Conservation (phyloP, 1,140 invertebrate genomes). For the Drosophila hydei region DNA sequence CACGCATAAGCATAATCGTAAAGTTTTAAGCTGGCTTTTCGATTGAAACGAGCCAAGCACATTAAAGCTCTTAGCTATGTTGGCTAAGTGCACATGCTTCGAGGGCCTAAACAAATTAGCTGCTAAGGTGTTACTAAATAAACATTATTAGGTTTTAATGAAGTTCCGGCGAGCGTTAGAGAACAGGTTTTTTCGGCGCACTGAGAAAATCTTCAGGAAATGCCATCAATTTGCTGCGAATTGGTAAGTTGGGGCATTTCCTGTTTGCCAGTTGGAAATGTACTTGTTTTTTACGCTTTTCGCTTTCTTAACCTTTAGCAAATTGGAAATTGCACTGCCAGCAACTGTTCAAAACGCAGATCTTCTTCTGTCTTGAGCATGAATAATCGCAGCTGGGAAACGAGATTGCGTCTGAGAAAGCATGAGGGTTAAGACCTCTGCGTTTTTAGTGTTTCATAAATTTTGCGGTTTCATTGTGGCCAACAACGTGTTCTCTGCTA, state of each 20-base stretch:
- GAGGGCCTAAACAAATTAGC: slow-evolving; percentile 20
- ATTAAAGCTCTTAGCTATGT: background rate
- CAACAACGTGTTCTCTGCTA: slow-evolving; percentile 13
- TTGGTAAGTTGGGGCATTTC: slow-evolving; percentile 25
- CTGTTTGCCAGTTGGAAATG: slow-evolving; percentile 8
- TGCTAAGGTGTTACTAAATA: slow-evolving; percentile 43
- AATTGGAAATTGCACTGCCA: slow-evolving; percentile 17
- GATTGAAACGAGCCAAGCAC: slow-evolving; percentile 4
- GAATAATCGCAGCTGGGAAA: slow-evolving; percentile 24
- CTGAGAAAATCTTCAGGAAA: slow-evolving; percentile 10
- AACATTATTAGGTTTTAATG: slow-evolving; percentile 38
- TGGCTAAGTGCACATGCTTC: slow-evolving; percentile 26
- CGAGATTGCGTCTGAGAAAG: slow-evolving; percentile 7
- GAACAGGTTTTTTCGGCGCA: slow-evolving; percentile 14
- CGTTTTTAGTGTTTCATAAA: slow-evolving; percentile 52
- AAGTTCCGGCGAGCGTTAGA: background rate
- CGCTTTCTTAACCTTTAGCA: slow-evolving; percentile 52
- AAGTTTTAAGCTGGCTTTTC: background rate
- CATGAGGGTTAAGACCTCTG: slow-evolving; percentile 39
- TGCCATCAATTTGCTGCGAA: slow-evolving; percentile 11
- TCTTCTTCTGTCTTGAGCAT: slow-evolving; percentile 6
- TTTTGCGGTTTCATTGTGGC: slow-evolving; percentile 53
- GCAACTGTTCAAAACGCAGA: slow-evolving; percentile 15
- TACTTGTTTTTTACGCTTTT: slow-evolving; percentile 14
- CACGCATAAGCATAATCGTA: slow-evolving; percentile 8